phyloP scores from a whole-genome alignment of 2,113 vertebrate genomes.

The Nycticorax nycticorax region DNA sequence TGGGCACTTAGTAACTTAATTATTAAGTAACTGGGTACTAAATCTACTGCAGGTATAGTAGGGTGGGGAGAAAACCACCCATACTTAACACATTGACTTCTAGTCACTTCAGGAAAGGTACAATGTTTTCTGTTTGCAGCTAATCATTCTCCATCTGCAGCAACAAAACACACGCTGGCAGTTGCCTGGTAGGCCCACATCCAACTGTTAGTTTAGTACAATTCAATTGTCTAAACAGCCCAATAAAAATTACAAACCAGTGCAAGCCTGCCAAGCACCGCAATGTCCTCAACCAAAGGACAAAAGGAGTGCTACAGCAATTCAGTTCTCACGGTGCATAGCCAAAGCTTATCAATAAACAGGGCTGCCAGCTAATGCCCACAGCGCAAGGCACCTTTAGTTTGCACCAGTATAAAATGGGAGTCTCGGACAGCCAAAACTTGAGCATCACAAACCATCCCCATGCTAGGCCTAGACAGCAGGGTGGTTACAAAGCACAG shows the following conservation, averaged over 20 bases:
- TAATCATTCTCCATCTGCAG: not conserved
- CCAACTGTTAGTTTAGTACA: not conserved
- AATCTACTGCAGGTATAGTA: not conserved
- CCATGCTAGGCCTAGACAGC: not conserved
- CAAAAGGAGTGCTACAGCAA: not conserved
- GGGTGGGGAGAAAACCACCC: too few species aligned
- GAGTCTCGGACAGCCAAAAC: not conserved
- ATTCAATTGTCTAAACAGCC: not conserved
- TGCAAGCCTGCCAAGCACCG: not conserved
- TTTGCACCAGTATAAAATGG: not conserved
- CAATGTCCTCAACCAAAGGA: not conserved
- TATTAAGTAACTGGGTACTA: not conserved
- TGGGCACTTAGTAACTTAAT: not conserved
- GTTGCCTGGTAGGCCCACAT: not conserved
- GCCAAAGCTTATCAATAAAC: not conserved
- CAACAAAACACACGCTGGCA: not conserved
- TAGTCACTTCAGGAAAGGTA: not conserved
- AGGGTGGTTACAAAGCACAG: not conserved
- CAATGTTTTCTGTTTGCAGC: not conserved
- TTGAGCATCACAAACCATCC: not conserved
- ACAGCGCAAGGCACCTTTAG: not conserved
- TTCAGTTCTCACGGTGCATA: not conserved
- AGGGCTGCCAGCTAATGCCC: not conserved
- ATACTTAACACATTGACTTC: not conserved
- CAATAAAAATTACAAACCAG: not conserved